Conservation (phyloP, 1,140 invertebrate genomes). For the Macrobrachium nipponense region DNA sequence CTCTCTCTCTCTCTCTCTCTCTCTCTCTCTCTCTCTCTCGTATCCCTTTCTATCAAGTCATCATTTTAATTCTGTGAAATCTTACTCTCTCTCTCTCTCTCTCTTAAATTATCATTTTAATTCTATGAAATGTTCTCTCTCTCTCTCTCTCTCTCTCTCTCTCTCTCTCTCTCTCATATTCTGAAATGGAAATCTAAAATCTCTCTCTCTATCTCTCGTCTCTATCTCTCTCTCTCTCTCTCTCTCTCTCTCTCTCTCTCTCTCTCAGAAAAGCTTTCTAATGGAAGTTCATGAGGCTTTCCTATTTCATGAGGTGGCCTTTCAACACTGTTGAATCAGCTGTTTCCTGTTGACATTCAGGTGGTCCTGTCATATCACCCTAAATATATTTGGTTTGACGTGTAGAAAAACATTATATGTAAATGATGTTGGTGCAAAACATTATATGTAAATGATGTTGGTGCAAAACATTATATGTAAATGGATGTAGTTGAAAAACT, state of each 20-base stretch:
- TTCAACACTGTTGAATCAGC: no score
- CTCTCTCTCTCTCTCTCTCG: conserved; percentile 9
- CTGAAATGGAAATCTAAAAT: not conserved
- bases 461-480: no score
- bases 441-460: no score
- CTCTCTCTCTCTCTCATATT: conserved; percentile 1
- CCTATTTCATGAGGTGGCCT: no score
- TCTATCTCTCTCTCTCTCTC: not conserved
- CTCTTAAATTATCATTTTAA: not conserved
- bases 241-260: not conserved
- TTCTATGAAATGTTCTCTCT: not conserved
- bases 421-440: no score
- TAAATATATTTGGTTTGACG: no score
- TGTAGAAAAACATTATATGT: no score
- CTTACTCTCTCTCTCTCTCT: not conserved
- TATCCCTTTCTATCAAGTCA: not conserved
- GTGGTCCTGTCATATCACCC: no score
- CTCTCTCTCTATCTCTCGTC: not conserved
- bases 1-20: not conserved
- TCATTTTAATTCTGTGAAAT: not conserved
- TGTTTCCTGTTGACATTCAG: no score
- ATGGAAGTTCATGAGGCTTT: no score
- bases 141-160: conserved; percentile 4
- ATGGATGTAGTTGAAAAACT: no score
- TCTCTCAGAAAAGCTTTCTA: not conserved